These are phyloP conservation scores for Lysandra coridon DNA, from an alignment of 2,888 invertebrate species.

Conservation along the genomic window DNA sequence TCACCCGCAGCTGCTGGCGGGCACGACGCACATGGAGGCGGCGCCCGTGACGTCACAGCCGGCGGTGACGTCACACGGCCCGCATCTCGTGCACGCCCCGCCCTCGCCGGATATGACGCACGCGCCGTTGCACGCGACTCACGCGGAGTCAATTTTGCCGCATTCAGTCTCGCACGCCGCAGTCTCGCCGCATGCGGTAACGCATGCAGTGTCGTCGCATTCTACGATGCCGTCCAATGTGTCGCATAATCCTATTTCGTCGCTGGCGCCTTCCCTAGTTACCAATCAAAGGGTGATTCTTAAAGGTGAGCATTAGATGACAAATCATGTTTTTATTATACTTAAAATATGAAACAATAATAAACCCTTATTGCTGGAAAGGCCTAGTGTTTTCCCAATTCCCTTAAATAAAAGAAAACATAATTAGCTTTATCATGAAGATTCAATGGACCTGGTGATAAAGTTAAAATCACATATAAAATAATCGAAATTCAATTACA, in stretches of 20 bases:
- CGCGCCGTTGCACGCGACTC: not conserved
- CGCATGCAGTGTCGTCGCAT: constrained; percentile 19
- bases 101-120: not conserved
- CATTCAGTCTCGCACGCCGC: constrained; percentile 9
- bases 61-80: not conserved
- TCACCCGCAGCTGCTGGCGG: constrained; percentile 32
- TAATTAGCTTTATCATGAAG: not conserved
- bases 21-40: constrained; percentile 32
- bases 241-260: not conserved
- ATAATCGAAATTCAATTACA: constrained; percentile 42
- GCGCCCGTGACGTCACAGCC: not conserved
- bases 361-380: not conserved
- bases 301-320: not conserved
- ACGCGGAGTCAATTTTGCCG: constrained; percentile 1
- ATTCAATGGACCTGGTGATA: not conserved
- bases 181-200: not conserved
- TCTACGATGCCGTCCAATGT: constrained; percentile 10
- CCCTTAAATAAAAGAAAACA: too few species aligned
- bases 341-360: too few species aligned
- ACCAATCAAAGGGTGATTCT: not conserved
- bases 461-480: not conserved
- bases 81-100: constrained; percentile 8
- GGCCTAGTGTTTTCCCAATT: too few species aligned
- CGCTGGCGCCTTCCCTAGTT: not conserved
- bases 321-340: too few species aligned